Conservation (phyloP, 2,797 vertebrate species). For the Gila robusta region DNA sequence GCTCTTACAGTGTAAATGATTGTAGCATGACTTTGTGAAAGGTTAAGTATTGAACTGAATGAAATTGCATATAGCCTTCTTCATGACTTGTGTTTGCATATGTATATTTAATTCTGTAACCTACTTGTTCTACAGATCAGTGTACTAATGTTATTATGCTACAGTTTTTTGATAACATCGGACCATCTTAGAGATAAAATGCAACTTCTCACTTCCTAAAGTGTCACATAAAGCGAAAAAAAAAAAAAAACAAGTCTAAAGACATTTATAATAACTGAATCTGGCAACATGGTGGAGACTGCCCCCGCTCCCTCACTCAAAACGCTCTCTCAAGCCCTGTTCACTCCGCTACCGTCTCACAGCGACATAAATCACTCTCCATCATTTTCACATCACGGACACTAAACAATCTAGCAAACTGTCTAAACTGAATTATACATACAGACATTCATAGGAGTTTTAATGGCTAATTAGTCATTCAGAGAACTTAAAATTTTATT, state of each 20-base stretch:
- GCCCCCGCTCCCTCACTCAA: neutral
- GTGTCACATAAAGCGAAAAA: neutral
- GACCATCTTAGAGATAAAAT: neutral
- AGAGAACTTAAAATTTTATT: neutral
- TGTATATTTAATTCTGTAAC: neutral
- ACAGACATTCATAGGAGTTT: neutral
- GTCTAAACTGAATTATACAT: neutral
- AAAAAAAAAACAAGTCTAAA: neutral
- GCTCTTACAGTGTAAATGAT: too few relatives aligned
- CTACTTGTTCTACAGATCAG: neutral
- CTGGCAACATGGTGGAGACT: neutral
- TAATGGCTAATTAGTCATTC: neutral
- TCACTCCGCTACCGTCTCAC: neutral
- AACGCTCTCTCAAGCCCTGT: neutral
- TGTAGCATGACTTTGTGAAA: neutral
- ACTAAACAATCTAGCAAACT: neutral
- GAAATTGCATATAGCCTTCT: too few relatives aligned
- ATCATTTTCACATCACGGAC: neutral
- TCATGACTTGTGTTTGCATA: too few relatives aligned
- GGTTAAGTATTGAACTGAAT: too few relatives aligned
- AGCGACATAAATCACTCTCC: neutral
- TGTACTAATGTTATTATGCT: neutral
- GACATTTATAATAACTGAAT: neutral
- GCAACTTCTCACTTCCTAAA: neutral
- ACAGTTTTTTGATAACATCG: neutral